Base-by-base conservation (phyloP, 2,797 vertebrate genomes). In the Crenichthys baileyi region DNA sequence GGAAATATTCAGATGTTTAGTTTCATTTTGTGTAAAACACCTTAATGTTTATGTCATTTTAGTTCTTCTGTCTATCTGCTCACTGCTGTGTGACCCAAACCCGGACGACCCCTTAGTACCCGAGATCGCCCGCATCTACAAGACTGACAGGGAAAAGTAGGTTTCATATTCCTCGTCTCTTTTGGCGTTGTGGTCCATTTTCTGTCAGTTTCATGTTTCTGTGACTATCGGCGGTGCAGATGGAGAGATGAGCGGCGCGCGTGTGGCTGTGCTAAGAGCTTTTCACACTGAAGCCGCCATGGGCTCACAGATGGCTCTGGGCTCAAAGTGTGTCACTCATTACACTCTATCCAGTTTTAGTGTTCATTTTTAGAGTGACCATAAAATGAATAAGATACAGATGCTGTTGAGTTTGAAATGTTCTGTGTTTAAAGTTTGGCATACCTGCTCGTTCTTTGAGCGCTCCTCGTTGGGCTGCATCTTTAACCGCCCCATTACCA, bases 71-170 rank as follows among this genome's bases (percentile, higher is more conserved):
- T 99, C 98, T 95, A 99, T 99, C 96, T 99, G 98, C 97, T 99
- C 98, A 96, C 97, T 99, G 97, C 98, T 99, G 96, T 99, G 98
- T 90, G 98, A 99, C 96, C 98, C 98, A 92, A 98, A 99, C 97
- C 98, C 97, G 96, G 98, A 99, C 89, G 98, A 99, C 96, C 98
- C 98, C 92, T 97, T 99, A 97, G 98, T 99, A 97, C 98, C 98
- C 82, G 98, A 99, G 97, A 99, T 99, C 93, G 98, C 98, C 95
- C 97, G 98, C 96, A 99, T 99, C 97, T 99, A 99, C 97, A 99
- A 99, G 97, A 99, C 97, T 97, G 98, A 99, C 97, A 98, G 98
- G 97, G 97, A 99, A 97, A 99, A 99, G 98, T 99, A 90, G 96
- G 97, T 76, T 2, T 2, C 18, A 9, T 16, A 2, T n/a, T 16